These are phyloP conservation scores for Anthoscopus minutus DNA, from an alignment of 2,113 vertebrate genomes.

Conservation along the genomic window DNA sequence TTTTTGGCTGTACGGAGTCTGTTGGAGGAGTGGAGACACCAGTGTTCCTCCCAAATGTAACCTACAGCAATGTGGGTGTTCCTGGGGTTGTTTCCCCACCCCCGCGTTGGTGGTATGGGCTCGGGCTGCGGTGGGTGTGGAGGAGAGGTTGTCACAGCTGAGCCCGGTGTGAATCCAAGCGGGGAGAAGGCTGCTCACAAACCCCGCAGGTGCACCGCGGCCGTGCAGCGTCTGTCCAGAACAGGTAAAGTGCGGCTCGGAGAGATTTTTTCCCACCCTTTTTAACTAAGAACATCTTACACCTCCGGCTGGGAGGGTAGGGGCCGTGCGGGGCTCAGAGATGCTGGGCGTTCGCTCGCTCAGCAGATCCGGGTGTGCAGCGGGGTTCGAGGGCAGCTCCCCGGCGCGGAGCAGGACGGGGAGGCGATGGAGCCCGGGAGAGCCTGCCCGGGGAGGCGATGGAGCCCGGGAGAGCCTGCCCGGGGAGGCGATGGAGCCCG, in stretches of 20 bases:
- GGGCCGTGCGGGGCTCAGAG: rapidly evolving
- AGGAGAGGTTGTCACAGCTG: not conserved
- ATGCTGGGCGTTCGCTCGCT: rapidly evolving
- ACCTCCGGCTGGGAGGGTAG: rapidly evolving
- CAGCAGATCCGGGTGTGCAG: not conserved
- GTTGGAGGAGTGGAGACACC: rapidly evolving
- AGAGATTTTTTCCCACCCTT: rapidly evolving
- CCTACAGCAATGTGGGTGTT: not conserved
- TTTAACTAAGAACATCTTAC: rapidly evolving
- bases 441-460: not conserved
- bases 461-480: not conserved
- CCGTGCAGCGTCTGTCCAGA: rapidly evolving
- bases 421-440: not conserved
- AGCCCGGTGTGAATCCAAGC: rapidly evolving
- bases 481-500: not conserved
- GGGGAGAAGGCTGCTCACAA: rapidly evolving
- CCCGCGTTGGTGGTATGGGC: rapidly evolving
- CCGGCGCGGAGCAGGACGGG: not conserved
- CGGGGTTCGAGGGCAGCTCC: not conserved
- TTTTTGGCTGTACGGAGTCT: rapidly evolving
- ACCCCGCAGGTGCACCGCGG: rapidly evolving
- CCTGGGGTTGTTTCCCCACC: not conserved
- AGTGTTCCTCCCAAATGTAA: rapidly evolving
- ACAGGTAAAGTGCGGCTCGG: not conserved
- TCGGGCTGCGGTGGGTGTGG: not conserved